These are phyloP conservation scores for Cataglyphis hispanica DNA, from an alignment of 1,140 invertebrate genomes.

Conservation along the genomic window DNA sequence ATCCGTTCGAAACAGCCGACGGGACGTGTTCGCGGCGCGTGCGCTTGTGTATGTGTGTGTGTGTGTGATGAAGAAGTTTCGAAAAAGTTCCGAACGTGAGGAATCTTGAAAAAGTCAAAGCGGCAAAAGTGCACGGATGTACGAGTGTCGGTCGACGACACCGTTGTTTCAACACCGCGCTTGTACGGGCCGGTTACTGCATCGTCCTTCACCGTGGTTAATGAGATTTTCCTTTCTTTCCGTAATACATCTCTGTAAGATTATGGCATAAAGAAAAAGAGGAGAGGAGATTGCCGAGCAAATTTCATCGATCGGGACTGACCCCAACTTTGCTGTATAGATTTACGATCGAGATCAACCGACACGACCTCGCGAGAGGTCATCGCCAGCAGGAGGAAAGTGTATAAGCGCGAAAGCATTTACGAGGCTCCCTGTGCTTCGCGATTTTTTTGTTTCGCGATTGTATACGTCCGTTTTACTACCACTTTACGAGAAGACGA, in stretches of 20 bases:
- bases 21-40: constrained; percentile 8
- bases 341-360: constrained; percentile 43
- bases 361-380: constrained; percentile 9
- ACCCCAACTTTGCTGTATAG: neutral
- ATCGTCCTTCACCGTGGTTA: neutral
- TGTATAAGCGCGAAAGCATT: constrained; percentile 22
- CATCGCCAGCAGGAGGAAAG: constrained; percentile 41
- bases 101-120: neutral
- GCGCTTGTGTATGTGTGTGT: neutral
- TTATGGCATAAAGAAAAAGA: neutral
- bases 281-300: neutral
- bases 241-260: neutral
- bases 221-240: neutral
- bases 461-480: constrained; percentile 30
- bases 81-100: constrained; percentile 35
- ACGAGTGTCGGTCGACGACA: constrained; percentile 41
- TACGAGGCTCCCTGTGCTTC: constrained; percentile 13
- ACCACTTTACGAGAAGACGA: constrained; percentile 17
- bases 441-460: neutral
- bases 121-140: constrained; percentile 32
- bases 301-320: constrained; percentile 8
- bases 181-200: neutral
- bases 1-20: neutral
- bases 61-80: constrained; percentile 21
- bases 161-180: neutral